These are phyloP conservation scores for Phoenicopterus ruber DNA, from an alignment of 2,113 vertebrate species.

Conservation along the genomic window DNA sequence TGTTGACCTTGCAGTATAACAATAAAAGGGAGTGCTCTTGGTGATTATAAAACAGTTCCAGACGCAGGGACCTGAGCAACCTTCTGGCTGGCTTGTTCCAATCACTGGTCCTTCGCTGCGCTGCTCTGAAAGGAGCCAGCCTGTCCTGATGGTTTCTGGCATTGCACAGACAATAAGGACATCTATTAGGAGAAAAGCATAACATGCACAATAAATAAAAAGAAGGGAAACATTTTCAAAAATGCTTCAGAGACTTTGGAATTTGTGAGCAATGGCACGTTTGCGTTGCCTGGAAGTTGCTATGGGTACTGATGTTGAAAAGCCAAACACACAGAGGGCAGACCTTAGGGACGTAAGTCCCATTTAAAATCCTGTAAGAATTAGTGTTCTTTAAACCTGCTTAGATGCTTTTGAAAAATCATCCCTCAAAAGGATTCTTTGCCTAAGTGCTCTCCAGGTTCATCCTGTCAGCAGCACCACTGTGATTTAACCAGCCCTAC, in stretches of 20 bases:
- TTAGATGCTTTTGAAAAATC: neutral
- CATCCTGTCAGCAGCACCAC: neutral
- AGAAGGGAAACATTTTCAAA: neutral
- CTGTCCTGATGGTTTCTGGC: neutral
- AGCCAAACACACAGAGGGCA: slow-evolving; percentile 17
- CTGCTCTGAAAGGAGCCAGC: neutral
- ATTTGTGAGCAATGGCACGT: slow-evolving; percentile 11
- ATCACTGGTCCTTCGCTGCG: rapidly evolving
- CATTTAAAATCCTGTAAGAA: neutral
- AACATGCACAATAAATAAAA: neutral
- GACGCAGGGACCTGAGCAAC: neutral
- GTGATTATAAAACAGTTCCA: neutral
- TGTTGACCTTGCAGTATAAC: neutral
- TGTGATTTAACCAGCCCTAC: neutral
- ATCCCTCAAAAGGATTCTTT: slow-evolving; percentile 6
- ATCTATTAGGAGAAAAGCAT: neutral
- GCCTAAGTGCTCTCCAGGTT: neutral
- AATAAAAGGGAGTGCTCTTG: neutral
- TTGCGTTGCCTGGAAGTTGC: slow-evolving; percentile 16
- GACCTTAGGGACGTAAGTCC: neutral
- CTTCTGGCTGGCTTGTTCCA: neutral
- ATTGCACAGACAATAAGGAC: neutral
- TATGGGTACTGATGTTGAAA: slow-evolving; percentile 34
- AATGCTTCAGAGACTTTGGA: neutral
- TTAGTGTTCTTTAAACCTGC: neutral